Base-by-base conservation (phyloP, 2,888 invertebrate species). In the Spatulosminthurus flaviceps region DNA sequence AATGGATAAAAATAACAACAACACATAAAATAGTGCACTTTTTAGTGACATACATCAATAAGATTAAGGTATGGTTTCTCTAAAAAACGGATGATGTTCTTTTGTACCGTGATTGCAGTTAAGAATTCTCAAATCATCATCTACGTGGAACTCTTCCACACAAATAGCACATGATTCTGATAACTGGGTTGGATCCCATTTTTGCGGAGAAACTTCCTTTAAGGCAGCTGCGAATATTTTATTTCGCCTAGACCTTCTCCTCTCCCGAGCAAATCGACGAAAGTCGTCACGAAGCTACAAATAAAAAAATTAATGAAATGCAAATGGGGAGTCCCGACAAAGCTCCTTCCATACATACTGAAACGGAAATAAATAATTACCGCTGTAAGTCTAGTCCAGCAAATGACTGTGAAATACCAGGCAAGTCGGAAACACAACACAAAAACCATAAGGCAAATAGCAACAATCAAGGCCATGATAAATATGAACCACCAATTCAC, bases 401-500 rank as follows among this genome's bases (percentile, higher is more conserved):
- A 66, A 4, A 78, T 43, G n/a, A 67, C 41, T 0, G 43, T 26
- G 41, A 78, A 61, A 26, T 78, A 78, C 78, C 71, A 71, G 21
- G 78, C 78, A 7, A 78, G 19, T 11, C 67, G 29, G 26, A 78
- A 78, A 26, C 78, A 78, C 13, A 78, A 28, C 5, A 78, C 78
- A 21, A 78, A 61, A n/a, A 78, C 71, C 72, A 78, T 71, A 0
- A 78, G 21, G 29, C 72, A 71, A 60, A 78, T 28, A 16, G 42
- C 78, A 26, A 78, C n/a, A 64, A 71, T 61, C 26, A 78, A 60
- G 41, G 72, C 72, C 64, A 78, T 71, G 26, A 75, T 61, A 34
- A 75, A 75, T 29, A 78, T 66, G 29, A 78, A 71, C 78, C 78
- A 78, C 78, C 78, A 78, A 42, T 71, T 78, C n/a, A 73, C 22